A percentile compares a stretch with the other conserved stretches of the same genome.
Evolutionary conservation across 2,113 vertebrate genomes (phyloP).

Genomic region (Rhinichthys klamathensis): DNA sequence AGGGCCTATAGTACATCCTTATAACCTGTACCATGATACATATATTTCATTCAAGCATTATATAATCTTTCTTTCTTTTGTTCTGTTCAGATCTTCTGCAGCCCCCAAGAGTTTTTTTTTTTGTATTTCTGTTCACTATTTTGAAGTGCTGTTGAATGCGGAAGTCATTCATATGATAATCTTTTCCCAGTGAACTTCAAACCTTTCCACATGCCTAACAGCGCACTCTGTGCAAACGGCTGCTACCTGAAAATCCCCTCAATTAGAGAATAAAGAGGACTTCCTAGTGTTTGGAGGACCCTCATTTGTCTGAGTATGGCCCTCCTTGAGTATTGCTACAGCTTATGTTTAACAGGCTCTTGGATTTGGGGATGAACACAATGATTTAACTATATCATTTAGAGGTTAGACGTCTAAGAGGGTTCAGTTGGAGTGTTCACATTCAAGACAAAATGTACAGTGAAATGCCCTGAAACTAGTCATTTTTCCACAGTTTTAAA

Average conservation of each 20-base stretch:
- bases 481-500: neutral
- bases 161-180: slow-evolving; percentile 27
- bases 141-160: slow-evolving; percentile 20
- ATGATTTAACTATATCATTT: neutral
- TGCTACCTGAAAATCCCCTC: slow-evolving; percentile 38
- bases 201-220: neutral
- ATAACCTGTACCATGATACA: neutral
- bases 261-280: slow-evolving; percentile 22
- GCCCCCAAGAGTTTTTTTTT: neutral
- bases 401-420: neutral
- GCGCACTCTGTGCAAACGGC: neutral
- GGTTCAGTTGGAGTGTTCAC: neutral
- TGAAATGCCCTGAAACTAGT: neutral
- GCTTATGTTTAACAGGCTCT: neutral
- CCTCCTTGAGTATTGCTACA: slow-evolving; percentile 11
- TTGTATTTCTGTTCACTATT: slow-evolving; percentile 8
- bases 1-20: neutral
- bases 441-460: neutral
- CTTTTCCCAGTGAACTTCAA: slow-evolving; percentile 27
- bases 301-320: slow-evolving; percentile 23
- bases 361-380: neutral
- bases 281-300: slow-evolving; percentile 12
- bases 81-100: neutral
- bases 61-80: slow-evolving; percentile 9
- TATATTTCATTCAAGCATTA: neutral